These are phyloP conservation scores for Drosophila neocordata DNA, from an alignment of 1,140 invertebrate genomes.

Conservation along the genomic window DNA sequence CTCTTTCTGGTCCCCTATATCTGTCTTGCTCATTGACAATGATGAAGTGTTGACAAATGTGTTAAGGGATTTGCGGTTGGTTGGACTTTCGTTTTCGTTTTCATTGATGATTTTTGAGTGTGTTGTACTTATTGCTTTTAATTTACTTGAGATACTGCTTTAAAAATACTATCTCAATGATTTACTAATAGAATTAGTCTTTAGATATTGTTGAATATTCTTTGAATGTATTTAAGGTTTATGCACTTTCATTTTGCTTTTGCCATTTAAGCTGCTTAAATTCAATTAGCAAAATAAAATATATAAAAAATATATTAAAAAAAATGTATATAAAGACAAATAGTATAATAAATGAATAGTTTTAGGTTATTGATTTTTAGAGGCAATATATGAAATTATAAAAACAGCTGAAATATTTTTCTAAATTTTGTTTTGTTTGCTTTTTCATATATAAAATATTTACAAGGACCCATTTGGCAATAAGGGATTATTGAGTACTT, in stretches of 20 bases:
- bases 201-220: neutral
- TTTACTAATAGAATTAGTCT: slow-evolving; percentile 7
- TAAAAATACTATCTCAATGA: neutral
- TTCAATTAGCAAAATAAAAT: neutral
- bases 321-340: too few species aligned
- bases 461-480: too few species aligned
- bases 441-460: too few species aligned
- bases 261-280: neutral
- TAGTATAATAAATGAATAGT: too few species aligned
- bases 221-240: neutral
- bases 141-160: slow-evolving; percentile 47
- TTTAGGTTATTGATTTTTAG: too few species aligned
- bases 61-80: slow-evolving; percentile 80
- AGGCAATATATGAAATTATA: too few species aligned
- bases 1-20: neutral
- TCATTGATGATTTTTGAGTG: slow-evolving; percentile 60
- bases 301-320: too few species aligned
- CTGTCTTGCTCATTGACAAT: slow-evolving; percentile 57
- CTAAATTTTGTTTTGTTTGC: too few species aligned
- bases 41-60: slow-evolving; percentile 82
- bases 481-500: too few species aligned
- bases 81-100: slow-evolving; percentile 45
- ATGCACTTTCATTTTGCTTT: neutral
- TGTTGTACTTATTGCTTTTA: slow-evolving; percentile 52
- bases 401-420: too few species aligned